Evolutionary conservation across 2,888 invertebrate genomes (phyloP).

Genomic region (Zootermopsis nevadensis): DNA sequence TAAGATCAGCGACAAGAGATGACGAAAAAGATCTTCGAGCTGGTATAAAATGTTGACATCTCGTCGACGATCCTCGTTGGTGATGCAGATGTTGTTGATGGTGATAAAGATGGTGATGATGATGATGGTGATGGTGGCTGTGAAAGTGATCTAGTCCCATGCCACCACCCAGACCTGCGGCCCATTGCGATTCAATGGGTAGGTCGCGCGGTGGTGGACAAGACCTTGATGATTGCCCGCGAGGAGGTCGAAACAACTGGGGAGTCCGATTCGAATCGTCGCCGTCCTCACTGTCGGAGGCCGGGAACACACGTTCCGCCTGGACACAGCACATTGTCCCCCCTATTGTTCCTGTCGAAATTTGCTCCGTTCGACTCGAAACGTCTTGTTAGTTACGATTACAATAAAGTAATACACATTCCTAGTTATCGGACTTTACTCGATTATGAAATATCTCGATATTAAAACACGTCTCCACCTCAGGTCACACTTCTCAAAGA

Average conservation of each 20-base stretch:
- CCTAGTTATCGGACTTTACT: not conserved
- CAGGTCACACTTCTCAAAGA: not conserved
- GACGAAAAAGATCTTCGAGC: slow-evolving; percentile 55
- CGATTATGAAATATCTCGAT: not conserved
- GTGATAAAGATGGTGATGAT: slow-evolving; percentile 35
- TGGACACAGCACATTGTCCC: slow-evolving; percentile 56
- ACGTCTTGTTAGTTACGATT: not conserved
- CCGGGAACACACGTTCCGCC: slow-evolving; percentile 56
- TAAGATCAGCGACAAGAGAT: slow-evolving; percentile 55
- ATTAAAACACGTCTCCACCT: not conserved
- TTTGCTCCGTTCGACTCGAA: not conserved
- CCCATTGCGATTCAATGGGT: slow-evolving; percentile 61
- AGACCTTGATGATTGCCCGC: slow-evolving; percentile 50
- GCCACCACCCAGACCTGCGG: slow-evolving; percentile 62
- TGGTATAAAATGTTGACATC: slow-evolving; percentile 50
- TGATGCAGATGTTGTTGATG: slow-evolving; percentile 34
- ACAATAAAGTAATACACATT: not conserved
- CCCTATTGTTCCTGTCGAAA: not conserved
- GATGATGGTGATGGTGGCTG: slow-evolving; percentile 38
- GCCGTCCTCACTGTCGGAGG: slow-evolving; percentile 56
- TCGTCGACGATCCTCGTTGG: not conserved
- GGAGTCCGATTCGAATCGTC: slow-evolving; percentile 44
- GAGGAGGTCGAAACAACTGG: slow-evolving; percentile 42
- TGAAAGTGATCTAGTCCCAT: slow-evolving; percentile 58
- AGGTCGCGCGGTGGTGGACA: slow-evolving; percentile 53